Evolutionary conservation across 1,140 invertebrate species (phyloP).

Genomic region (Megalopta genalis): DNA sequence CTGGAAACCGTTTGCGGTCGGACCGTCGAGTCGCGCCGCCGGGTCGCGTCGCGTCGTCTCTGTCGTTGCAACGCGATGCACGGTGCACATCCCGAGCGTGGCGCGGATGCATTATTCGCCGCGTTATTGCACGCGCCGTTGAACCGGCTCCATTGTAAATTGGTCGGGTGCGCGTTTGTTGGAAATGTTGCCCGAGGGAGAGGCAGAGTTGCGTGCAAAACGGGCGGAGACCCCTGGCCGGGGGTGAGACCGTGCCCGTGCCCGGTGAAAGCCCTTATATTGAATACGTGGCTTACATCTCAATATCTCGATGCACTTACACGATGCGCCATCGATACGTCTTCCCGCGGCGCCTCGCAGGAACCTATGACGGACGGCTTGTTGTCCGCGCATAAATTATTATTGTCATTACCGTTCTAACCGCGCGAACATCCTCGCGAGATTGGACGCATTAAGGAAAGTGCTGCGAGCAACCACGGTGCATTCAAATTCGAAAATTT

Average conservation of each 20-base stretch:
- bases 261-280: slow-evolving; percentile 67
- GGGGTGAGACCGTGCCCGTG: slow-evolving; percentile 21
- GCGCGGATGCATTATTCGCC: slow-evolving; percentile 57
- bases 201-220: background rate
- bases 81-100: slow-evolving; percentile 45
- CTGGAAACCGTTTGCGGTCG: slow-evolving; percentile 20
- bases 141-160: slow-evolving; percentile 62
- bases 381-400: background rate
- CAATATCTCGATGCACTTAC: slow-evolving; percentile 67
- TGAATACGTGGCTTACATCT: slow-evolving; percentile 72
- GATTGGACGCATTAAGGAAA: background rate
- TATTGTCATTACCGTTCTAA: background rate
- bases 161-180: slow-evolving; percentile 47
- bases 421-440: background rate
- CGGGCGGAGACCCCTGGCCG: background rate
- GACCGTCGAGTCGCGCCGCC: slow-evolving; percentile 1
- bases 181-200: slow-evolving; percentile 43
- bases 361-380: background rate
- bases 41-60: background rate
- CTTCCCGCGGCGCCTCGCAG: slow-evolving; percentile 12
- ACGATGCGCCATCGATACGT: slow-evolving; percentile 51
- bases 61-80: slow-evolving; percentile 33
- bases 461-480: background rate
- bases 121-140: slow-evolving; percentile 56
- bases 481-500: too few relatives aligned